A percentile compares a stretch with the other conserved stretches of the same genome.
These are phyloP conservation scores for Psix sp. DNA, from an alignment of 1,140 invertebrate species.

Conservation along the genomic window DNA sequence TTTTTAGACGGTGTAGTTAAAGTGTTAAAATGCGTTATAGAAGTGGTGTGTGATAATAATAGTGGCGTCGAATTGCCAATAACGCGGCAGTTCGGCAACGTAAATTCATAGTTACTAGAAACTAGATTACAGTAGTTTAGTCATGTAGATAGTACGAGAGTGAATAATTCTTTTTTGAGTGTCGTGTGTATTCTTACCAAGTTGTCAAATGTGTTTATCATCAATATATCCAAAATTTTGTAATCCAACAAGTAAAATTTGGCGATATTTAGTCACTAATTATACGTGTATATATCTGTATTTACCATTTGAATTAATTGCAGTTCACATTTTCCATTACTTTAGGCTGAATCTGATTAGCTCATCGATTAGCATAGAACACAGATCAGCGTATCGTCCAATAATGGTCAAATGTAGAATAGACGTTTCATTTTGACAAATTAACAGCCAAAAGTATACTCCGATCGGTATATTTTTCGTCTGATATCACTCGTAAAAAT, in stretches of 20 bases:
- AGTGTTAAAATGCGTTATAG: conserved; percentile 39
- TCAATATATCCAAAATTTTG: conserved; percentile 50
- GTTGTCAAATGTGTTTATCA: conserved; percentile 51
- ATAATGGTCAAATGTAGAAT: conserved; percentile 58
- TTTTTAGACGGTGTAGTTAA: conserved; percentile 54
- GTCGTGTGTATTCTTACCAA: conserved; percentile 65
- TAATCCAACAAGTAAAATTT: conserved; percentile 51
- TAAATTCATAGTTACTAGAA: conserved; percentile 63
- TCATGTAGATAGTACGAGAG: conserved; percentile 71
- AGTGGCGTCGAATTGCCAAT: conserved; percentile 37
- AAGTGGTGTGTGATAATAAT: conserved; percentile 52
- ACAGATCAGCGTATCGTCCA: conserved; percentile 50
- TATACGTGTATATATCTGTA: conserved; percentile 55
- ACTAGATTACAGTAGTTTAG: conserved; percentile 69
- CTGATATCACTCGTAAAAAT: no score
- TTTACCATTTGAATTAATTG: conserved; percentile 40
- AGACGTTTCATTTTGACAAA: conserved; percentile 52
- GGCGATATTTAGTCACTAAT: conserved; percentile 53
- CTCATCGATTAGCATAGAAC: conserved; percentile 62
- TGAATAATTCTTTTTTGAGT: conserved; percentile 67
- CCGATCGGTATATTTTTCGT: no score
- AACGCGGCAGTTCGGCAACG: conserved; percentile 36
- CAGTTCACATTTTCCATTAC: conserved; percentile 49
- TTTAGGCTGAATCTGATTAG: conserved; percentile 55
- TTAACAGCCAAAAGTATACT: conserved; percentile 30